Evolutionary conservation across 2,797 vertebrate species (phyloP).

Genomic region (Chelmon rostratus): DNA sequence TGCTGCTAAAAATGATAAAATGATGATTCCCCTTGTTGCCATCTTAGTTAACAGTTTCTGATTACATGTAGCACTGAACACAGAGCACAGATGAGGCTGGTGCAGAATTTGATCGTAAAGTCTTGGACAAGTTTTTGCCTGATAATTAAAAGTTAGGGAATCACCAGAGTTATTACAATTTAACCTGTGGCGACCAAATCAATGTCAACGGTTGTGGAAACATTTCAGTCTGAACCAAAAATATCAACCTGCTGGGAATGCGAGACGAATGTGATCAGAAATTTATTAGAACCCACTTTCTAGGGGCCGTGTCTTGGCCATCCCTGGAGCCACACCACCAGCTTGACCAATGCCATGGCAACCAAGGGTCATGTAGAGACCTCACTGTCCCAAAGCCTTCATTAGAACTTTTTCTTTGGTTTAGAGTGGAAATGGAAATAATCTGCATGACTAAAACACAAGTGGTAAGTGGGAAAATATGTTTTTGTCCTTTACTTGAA

Average conservation of each 20-base stretch:
- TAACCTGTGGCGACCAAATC: not conserved
- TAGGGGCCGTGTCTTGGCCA: not conserved
- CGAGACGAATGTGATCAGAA: not conserved
- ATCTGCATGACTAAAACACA: not conserved
- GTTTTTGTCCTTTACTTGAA: not conserved
- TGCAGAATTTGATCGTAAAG: not conserved
- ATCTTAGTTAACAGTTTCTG: too few relatives aligned
- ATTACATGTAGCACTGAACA: too few relatives aligned
- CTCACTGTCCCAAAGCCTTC: not conserved
- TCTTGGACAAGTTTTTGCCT: not conserved
- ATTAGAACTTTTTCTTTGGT: not conserved
- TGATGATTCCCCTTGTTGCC: too few relatives aligned
- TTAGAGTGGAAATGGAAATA: too few relatives aligned
- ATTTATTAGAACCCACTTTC: not conserved
- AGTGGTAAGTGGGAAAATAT: not conserved
- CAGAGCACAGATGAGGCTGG: too few relatives aligned
- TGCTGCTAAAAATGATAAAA: not conserved
- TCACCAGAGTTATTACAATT: not conserved
- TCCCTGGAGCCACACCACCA: not conserved
- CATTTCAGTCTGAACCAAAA: not conserved
- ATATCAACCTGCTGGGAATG: not conserved
- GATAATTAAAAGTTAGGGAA: not conserved
- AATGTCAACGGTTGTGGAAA: not conserved
- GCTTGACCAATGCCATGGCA: not conserved
- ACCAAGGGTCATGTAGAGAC: not conserved